Evolutionary conservation across 1,140 invertebrate genomes (phyloP), one percentile per base, ranked within the genome.

Genomic region (Philopotamus ludificatus): DNA sequence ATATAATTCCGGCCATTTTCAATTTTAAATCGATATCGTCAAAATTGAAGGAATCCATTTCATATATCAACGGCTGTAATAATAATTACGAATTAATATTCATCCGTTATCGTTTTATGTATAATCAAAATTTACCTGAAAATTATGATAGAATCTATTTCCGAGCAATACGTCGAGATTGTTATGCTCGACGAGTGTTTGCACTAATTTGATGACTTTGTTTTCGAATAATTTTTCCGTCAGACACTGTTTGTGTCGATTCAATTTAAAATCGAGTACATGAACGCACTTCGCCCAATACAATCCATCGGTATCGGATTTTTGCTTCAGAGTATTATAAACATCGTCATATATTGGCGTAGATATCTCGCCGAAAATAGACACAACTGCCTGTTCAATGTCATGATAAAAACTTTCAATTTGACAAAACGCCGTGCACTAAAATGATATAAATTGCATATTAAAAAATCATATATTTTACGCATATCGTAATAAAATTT

Each of bases 271-370:
- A 9, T 57, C 28, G 44, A 53, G 67, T 20, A 70, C 23, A 44
- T 63, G 26, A 44, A 65, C 47, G 47, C 62, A 67, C 34, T 47
- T 41, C 1, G 66, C 45, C 69, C 69, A 70, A 39, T 70, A 70
- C 15, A 65, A 58, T 9, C 66, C 69, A 42, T 70, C 63, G 1
- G 23, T 4, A 12, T 65, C 58, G 47, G 44, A 22, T 63, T 70
- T 16, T 9, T 45, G 15, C 63, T 54, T 12, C 67, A 25, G 4
- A 44, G 44, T n/a, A n/a, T n/a, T n/a, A n/a, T n/a, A n/a, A n/a
- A n/a, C n/a, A n/a, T n/a, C n/a, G n/a, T n/a, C n/a, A n/a, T n/a
- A n/a, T n/a, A n/a, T n/a, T n/a, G n/a, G n/a, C n/a, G n/a, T n/a
- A n/a, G n/a, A n/a, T n/a, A n/a, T n/a, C n/a, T n/a, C n/a, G n/a